A percentile compares a stretch with the other conserved stretches of the same genome.
Evolutionary conservation across 2,888 invertebrate species (phyloP).

Genomic region (Ecliptopera silaceata): DNA sequence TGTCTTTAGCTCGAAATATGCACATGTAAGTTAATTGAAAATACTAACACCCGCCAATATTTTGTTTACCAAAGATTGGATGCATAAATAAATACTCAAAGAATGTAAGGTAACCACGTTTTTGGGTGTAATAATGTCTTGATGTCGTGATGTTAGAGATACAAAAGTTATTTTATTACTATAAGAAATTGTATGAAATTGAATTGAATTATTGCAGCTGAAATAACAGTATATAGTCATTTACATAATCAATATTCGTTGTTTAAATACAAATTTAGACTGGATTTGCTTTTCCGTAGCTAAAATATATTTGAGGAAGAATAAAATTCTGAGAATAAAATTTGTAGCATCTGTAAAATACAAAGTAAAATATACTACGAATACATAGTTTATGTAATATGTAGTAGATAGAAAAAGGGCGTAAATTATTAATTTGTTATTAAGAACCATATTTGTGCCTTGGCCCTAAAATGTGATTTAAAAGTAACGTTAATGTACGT

Average conservation of each 20-base stretch:
- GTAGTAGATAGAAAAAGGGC: slow-evolving; percentile 55
- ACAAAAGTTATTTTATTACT: background rate
- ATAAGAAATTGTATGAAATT: background rate
- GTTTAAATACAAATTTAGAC: background rate
- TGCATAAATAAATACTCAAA: slow-evolving; percentile 33
- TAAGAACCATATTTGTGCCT: slow-evolving; percentile 76
- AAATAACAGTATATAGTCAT: background rate
- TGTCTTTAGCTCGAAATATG: slow-evolving; percentile 27
- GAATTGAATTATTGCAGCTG: slow-evolving; percentile 4
- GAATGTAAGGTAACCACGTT: slow-evolving; percentile 17
- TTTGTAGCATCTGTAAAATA: slow-evolving; percentile 34
- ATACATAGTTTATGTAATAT: slow-evolving; percentile 33
- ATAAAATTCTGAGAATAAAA: slow-evolving; percentile 25
- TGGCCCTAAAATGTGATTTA: slow-evolving; percentile 74
- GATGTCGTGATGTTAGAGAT: background rate
- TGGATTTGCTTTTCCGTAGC: slow-evolving; percentile 19
- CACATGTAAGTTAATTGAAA: slow-evolving; percentile 13
- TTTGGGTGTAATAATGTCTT: background rate
- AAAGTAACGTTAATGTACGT: slow-evolving; percentile 45
- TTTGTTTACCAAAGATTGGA: slow-evolving; percentile 39
- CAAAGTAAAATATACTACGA: slow-evolving; percentile 22
- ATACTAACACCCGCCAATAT: slow-evolving; percentile 18
- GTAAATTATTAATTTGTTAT: slow-evolving; percentile 51
- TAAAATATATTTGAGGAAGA: slow-evolving; percentile 15
- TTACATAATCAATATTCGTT: background rate